phyloP scores from a whole-genome alignment of 2,113 vertebrate genomes.

The Myiozetetes cayanensis region DNA sequence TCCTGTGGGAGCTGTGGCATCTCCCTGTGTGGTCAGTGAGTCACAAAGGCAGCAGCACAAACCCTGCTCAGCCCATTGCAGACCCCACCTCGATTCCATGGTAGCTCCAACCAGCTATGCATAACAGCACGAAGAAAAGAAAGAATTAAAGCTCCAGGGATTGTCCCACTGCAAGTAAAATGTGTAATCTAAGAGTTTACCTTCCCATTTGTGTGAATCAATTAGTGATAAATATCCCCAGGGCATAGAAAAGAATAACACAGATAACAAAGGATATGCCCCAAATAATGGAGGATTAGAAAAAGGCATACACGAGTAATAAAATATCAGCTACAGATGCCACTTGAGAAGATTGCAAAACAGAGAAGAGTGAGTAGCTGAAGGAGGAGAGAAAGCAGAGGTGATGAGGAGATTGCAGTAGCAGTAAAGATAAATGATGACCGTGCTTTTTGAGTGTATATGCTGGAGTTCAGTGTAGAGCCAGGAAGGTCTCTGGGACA shows the following conservation, averaged over 20 bases:
- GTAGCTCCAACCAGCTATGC: background rate
- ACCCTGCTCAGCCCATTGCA: background rate
- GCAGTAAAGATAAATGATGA: slow-evolving; percentile 60
- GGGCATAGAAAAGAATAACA: background rate
- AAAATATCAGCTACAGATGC: slow-evolving; percentile 35
- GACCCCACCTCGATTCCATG: background rate
- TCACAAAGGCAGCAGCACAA: background rate
- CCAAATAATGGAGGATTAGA: slow-evolving; percentile 34
- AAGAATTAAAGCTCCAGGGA: background rate
- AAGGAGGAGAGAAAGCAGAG: slow-evolving; percentile 34
- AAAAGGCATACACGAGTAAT: background rate
- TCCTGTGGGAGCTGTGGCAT: background rate
- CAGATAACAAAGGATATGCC: slow-evolving; percentile 14
- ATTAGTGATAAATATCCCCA: slow-evolving; percentile 32
- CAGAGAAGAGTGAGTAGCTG: background rate
- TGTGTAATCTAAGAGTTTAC: slow-evolving; percentile 25
- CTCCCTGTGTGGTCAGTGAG: background rate
- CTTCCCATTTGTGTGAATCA: slow-evolving; percentile 18
- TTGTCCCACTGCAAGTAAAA: background rate
- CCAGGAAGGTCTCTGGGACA: slow-evolving; percentile 39
- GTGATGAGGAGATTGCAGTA: background rate
- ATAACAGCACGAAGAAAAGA: background rate
- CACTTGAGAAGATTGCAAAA: slow-evolving; percentile 33
- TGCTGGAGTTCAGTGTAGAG: slow-evolving; percentile 11
- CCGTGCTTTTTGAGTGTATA: slow-evolving; percentile 5